Conservation (phyloP, 2,888 invertebrate species). For the Cheilosia impressa region DNA sequence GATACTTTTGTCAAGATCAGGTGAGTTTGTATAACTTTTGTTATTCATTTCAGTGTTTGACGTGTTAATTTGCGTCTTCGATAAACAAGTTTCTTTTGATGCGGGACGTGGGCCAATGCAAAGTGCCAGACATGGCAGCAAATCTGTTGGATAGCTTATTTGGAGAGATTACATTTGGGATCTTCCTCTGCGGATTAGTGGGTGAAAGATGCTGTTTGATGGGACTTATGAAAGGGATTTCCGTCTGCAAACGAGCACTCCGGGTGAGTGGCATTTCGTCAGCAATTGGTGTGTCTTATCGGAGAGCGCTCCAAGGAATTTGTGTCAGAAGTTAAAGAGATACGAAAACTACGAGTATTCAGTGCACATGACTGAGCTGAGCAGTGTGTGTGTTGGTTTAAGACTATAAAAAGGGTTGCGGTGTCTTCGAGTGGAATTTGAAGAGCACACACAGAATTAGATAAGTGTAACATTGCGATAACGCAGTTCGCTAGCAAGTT, state of each 20-base stretch:
- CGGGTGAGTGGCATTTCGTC: background rate
- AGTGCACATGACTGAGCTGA: no score
- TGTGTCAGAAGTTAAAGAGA: no score
- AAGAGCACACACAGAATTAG: no score
- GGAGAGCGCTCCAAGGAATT: background rate
- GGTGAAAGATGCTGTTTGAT: slow-evolving; percentile 39
- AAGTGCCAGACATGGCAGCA: background rate
- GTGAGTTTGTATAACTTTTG: slow-evolving; percentile 83
- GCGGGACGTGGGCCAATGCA: background rate
- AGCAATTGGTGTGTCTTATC: background rate
- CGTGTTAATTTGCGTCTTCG: background rate
- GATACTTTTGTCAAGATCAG: slow-evolving; percentile 95
- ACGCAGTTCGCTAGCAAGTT: no score
- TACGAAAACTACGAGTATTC: no score
- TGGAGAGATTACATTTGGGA: slow-evolving; percentile 1
- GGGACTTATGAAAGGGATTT: slow-evolving; percentile 12
- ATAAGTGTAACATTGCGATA: no score
- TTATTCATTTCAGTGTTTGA: background rate
- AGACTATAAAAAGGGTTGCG: no score
- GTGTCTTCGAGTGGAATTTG: no score
- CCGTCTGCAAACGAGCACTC: background rate
- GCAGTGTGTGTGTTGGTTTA: no score
- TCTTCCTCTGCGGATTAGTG: slow-evolving; percentile 5
- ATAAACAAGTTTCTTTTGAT: background rate
- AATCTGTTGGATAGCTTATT: slow-evolving; percentile 22